phyloP scores from a whole-genome alignment of 2,888 invertebrate genomes.

The Nebria brevicollis region DNA sequence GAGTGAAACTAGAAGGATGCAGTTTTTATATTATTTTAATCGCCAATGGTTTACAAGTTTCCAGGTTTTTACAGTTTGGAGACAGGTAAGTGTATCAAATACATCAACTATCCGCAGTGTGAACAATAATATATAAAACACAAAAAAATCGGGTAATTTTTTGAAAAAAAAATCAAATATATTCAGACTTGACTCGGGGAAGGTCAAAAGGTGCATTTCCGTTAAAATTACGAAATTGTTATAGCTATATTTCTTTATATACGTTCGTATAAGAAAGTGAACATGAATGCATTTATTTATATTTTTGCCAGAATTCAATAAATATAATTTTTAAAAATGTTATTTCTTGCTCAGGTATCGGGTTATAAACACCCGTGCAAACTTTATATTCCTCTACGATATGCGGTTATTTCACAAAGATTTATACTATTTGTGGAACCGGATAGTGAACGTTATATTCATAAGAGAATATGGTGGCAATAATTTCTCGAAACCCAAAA shows the following conservation, averaged over 20 bases:
- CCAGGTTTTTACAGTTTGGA: constrained; percentile 74
- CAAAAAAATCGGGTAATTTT: too few species aligned
- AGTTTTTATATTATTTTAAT: constrained; percentile 77
- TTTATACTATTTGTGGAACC: constrained; percentile 79
- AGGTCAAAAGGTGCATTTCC: too few species aligned
- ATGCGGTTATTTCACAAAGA: constrained; percentile 72
- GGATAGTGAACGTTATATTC: constrained; percentile 79
- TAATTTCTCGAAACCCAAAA: constrained; percentile 49
- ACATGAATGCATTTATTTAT: too few species aligned
- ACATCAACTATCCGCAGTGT: too few species aligned
- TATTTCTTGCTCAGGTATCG: constrained; percentile 67
- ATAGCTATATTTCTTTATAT: too few species aligned
- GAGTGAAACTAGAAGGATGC: constrained; percentile 73
- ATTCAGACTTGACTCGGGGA: too few species aligned
- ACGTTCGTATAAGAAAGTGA: too few species aligned
- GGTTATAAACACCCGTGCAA: constrained; percentile 75
- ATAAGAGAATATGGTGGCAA: constrained; percentile 67
- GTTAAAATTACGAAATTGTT: too few species aligned
- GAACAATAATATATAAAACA: too few species aligned
- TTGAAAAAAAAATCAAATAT: too few species aligned
- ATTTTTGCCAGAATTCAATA: too few species aligned
- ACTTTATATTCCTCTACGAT: constrained; percentile 78
- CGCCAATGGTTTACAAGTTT: constrained; percentile 76
- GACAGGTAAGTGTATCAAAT: constrained; percentile 67
- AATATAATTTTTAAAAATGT: not conserved